A percentile compares a stretch with the other conserved stretches of the same genome.
phyloP scores from a whole-genome alignment of 2,797 vertebrate genomes.

The Poeciliopsis paucimaculata region DNA sequence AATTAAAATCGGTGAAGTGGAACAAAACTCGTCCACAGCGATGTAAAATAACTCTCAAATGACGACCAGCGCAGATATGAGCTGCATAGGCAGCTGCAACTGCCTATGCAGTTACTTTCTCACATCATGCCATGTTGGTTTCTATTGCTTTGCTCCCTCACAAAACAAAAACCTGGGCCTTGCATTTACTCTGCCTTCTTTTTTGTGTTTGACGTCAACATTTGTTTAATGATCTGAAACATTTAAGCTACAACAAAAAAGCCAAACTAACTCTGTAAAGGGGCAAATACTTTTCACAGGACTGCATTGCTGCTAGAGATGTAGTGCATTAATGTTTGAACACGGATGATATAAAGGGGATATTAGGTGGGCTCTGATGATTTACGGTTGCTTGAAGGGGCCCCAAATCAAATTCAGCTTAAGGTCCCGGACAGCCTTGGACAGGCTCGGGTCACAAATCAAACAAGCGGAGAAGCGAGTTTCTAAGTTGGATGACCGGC shows the following conservation, averaged over 20 bases:
- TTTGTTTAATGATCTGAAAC: neutral
- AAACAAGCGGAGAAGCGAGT: neutral
- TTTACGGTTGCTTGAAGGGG: neutral
- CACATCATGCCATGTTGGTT: neutral
- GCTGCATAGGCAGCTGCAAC: no score
- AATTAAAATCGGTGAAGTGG: neutral
- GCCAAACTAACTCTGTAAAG: neutral
- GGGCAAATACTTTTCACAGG: neutral
- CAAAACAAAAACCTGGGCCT: neutral
- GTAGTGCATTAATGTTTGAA: neutral
- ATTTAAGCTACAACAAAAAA: neutral
- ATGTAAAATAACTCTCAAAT: neutral
- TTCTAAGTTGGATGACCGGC: constrained; percentile 1
- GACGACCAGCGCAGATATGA: neutral
- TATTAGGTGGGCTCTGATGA: neutral
- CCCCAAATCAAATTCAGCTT: neutral
- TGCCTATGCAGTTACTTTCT: neutral
- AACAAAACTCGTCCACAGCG: neutral
- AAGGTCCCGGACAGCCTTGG: neutral
- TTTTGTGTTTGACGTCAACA: neutral
- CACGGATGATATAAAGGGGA: neutral
- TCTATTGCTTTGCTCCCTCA: neutral
- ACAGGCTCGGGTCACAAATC: neutral
- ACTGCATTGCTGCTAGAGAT: neutral
- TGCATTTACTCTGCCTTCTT: neutral